Conservation (phyloP, 2,888 invertebrate genomes). For the Drosophila buzzatii region DNA sequence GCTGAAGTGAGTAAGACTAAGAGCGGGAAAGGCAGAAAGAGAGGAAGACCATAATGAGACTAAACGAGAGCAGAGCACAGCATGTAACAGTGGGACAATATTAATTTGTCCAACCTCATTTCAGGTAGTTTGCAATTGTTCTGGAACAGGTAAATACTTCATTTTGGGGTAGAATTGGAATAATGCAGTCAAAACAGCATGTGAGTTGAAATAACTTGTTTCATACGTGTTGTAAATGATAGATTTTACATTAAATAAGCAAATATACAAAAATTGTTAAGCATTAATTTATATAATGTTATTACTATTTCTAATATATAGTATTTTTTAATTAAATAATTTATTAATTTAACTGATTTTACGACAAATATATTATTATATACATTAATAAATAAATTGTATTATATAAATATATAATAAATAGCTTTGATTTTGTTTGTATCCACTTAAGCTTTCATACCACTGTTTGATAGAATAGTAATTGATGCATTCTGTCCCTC, state of each 20-base stretch:
- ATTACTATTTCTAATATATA: too few species aligned
- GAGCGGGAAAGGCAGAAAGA: slow-evolving; percentile 10
- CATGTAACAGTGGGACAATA: slow-evolving; percentile 44
- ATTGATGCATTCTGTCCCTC: slow-evolving; percentile 18
- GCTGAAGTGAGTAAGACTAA: slow-evolving; percentile 28
- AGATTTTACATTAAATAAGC: too few species aligned
- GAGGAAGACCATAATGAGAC: not conserved
- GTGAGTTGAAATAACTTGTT: not conserved
- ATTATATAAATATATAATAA: not conserved
- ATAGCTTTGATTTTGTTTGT: not conserved
- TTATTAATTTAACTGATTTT: too few species aligned
- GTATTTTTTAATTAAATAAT: too few species aligned
- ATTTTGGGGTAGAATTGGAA: not conserved
- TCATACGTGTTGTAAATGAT: not conserved
- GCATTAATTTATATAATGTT: too few species aligned
- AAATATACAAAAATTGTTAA: not conserved
- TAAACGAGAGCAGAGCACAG: slow-evolving; percentile 12
- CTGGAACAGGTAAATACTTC: not conserved
- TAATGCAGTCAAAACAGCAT: not conserved
- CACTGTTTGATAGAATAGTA: slow-evolving; percentile 43
- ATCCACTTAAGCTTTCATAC: not conserved
- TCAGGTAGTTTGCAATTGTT: not conserved
- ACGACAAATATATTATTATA: too few species aligned
- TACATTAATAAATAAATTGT: too few species aligned
- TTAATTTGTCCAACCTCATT: slow-evolving; percentile 3